Base-by-base conservation (phyloP, 2,888 invertebrate genomes). In the Gerris lacustris region DNA sequence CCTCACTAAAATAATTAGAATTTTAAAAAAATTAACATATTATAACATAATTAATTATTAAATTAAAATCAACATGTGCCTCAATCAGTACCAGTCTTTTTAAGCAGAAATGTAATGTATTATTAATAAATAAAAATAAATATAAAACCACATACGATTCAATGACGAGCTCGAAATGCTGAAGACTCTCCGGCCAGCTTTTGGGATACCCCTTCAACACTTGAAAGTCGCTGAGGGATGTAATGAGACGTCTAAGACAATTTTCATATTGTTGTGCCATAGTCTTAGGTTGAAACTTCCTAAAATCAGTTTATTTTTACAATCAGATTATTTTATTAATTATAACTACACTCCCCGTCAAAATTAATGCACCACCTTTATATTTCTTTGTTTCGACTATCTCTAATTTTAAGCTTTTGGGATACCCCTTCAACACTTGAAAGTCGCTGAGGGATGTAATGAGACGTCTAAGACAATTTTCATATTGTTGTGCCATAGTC, bases 221-320 rank as follows among this genome's bases (percentile, higher is more conserved):
- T 70, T 86, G 83, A 78, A 86, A 88, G 80, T 94, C 92, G 31
- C 91, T 89, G 44, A 96, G 83, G 0, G 92, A 88, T 0, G 95
- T 94, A 4, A 92, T 92, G 69, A 96, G 82, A 78, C 91, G 90
- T 70, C 88, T 85, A 62, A 96, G 82, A 79, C 95, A 89, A 72
- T 86, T 86, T 79, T 94, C 93, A 81, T 96, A 96, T 76, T 90
- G 88, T 67, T 87, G 86, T 0, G 92, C 95, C 80, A 94, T 88
- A 72, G 94, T 88, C 81, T 92, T 92, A 0, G 93, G 94, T 87
- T 93, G 92, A 80, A 93, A 94, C 81, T 94, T 94, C 79, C 94
- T 83, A 78, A 78, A 81, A 73, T 15, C 11, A 44, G 6, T n/a
- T 45, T 44, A 15, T 31, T 31, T 31, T 31, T 31, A 31, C 31